phyloP scores from a whole-genome alignment of 2,797 vertebrate species.

The Pantherophis vulpinus region DNA sequence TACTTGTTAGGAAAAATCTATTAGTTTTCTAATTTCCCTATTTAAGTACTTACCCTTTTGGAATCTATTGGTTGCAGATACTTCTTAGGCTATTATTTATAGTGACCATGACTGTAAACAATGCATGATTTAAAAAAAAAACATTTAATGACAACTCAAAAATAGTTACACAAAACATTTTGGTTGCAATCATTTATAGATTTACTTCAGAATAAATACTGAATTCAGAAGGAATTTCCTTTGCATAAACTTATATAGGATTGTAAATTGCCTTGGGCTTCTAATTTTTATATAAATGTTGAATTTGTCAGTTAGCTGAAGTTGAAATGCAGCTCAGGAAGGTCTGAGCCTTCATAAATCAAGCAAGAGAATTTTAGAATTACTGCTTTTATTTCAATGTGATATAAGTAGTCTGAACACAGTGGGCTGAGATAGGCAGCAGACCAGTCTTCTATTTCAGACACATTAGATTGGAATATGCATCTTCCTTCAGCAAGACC shows the following conservation, averaged over 20 bases:
- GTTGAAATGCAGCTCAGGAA: neutral
- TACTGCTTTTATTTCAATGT: neutral
- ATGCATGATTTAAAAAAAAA: neutral
- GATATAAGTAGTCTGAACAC: neutral
- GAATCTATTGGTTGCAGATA: neutral
- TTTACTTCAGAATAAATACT: neutral
- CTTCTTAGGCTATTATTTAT: neutral
- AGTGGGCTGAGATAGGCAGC: neutral
- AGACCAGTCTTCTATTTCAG: rapidly evolving
- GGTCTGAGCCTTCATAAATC: neutral
- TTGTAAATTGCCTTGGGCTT: neutral
- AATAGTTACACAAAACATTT: neutral
- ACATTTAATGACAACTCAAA: neutral
- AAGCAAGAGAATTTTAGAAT: neutral
- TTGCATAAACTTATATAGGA: neutral
- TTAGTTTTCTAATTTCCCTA: neutral
- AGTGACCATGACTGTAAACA: neutral
- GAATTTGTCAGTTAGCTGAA: neutral
- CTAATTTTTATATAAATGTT: neutral
- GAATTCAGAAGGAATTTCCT: neutral
- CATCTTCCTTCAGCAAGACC: neutral
- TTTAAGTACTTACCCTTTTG: neutral
- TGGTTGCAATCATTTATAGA: neutral
- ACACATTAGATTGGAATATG: neutral
- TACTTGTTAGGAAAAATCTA: neutral